Percentiles rank a stretch among this genome's conserved stretches.
These are phyloP conservation scores for Zosterops borbonicus DNA, from an alignment of 2,113 vertebrate species.

Conservation along the genomic window DNA sequence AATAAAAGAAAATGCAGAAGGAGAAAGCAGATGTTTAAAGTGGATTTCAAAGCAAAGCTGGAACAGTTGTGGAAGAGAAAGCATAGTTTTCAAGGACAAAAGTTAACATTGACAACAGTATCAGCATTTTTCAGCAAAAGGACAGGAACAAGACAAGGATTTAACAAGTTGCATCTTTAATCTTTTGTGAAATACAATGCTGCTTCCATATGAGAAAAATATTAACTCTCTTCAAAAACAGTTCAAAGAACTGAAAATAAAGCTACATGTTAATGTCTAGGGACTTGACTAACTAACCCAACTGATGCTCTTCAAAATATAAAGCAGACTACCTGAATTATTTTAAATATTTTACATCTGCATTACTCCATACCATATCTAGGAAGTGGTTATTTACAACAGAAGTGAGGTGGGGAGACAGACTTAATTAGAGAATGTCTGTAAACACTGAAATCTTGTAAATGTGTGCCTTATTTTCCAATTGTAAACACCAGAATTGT, in stretches of 20 bases:
- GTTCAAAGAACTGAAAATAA: not conserved
- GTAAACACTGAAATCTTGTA: not conserved
- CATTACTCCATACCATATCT: not conserved
- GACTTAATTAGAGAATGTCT: not conserved
- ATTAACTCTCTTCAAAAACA: not conserved
- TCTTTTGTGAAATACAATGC: not conserved
- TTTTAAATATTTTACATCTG: not conserved
- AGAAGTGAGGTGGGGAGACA: not conserved
- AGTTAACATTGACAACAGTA: not conserved
- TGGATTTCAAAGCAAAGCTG: conserved; percentile 65
- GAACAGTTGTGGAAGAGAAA: conserved; percentile 64
- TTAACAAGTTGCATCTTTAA: not conserved
- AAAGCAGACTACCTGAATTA: not conserved
- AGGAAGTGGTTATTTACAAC: not conserved
- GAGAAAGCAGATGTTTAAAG: conserved; percentile 74
- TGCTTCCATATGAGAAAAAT: not conserved
- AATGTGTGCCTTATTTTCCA: not conserved
- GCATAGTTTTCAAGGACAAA: conserved; percentile 51
- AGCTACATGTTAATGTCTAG: not conserved
- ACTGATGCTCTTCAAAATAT: not conserved
- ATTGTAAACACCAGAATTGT: not conserved
- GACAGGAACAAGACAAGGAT: not conserved
- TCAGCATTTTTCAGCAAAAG: conserved; percentile 44
- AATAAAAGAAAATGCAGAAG: conserved; percentile 68
- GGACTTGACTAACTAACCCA: not conserved